Evolutionary conservation across 2,797 vertebrate species (phyloP), one percentile per base, ranked within the genome.

Genomic region (Mormyrops boulengeri): DNA sequence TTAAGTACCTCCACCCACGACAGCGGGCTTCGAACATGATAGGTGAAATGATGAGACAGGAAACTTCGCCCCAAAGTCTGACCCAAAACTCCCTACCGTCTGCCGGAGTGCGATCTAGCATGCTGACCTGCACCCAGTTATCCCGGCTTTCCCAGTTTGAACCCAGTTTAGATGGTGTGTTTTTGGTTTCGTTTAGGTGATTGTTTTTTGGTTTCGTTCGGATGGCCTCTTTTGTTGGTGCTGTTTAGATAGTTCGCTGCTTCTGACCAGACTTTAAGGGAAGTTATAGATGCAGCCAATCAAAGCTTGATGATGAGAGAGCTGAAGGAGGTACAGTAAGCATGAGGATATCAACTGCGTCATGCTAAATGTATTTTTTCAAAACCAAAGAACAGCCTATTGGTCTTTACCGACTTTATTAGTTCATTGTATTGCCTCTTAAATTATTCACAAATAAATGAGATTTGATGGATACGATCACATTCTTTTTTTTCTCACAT

Each of bases 1-100:
- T 92, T 91, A 93, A 94, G 95, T 95, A 96, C 95, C 95, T 92
- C 92, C 84, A 93, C 95, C 93, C 92, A 88, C 92, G 44, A 91
- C 89, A 57, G 30, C 4, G 41, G 52, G 49, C 17, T 38, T 34
- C 7, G 3, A 41, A 60, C 53, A n/a, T 55, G 85, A 87, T 38
- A 19, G 19, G 77, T 8, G 22, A 89, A 80, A 66, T 30, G 41
- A 26, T 55, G 49, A 26, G 7, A 41, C 22, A 38, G 19, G 12
- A 14, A 80, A 88, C 52, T 41, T 41, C 17, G 47, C 77, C 14
- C 44, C 0, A 2, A n/a, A 38, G 34, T 87, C 52, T 87, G 85
- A 14, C 85, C 52, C 30, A 89, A 22, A 85, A 34, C 12, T 38
- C 26, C 34, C 38, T 60, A 19, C 26, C 57, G 6, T 62, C 53